These are phyloP conservation scores for Parauchenoglanis ngamensis DNA, from an alignment of 2,797 vertebrate genomes.

Conservation along the genomic window DNA sequence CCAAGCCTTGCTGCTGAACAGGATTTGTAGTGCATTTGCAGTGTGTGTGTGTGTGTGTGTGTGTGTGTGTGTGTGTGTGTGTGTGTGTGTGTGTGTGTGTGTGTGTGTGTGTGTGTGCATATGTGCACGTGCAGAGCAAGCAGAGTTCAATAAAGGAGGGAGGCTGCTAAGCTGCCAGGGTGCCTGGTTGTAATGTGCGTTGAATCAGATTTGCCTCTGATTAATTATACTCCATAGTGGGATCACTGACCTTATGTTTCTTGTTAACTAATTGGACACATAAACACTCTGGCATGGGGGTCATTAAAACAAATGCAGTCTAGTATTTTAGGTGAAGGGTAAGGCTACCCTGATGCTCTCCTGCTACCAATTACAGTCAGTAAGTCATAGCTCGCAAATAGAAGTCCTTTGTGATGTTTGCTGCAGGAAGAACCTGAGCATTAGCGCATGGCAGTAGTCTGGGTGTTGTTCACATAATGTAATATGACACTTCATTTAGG, in stretches of 20 bases:
- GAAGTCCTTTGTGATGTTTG: conserved; percentile 2
- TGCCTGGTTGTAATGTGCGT: conserved; percentile 25
- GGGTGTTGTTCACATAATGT: conserved; percentile 26
- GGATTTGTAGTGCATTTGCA: conserved; percentile 9
- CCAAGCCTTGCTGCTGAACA: conserved; percentile 9
- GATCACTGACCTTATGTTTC: conserved; percentile 18
- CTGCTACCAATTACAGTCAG: conserved; percentile 20
- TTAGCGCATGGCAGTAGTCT: conserved; percentile 5
- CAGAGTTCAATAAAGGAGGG: conserved; percentile 25
- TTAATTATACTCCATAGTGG: conserved; percentile 27
- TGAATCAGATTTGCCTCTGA: conserved; percentile 17
- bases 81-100: conserved; percentile 1
- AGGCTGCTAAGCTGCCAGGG: conserved; percentile 10
- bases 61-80: background rate
- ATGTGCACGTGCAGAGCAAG: conserved; percentile 9
- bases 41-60: background rate
- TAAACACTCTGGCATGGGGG: conserved; percentile 20
- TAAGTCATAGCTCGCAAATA: background rate
- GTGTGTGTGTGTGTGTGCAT: background rate
- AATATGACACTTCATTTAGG: conserved; percentile 27
- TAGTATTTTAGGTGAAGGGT: conserved; percentile 10
- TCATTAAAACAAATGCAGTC: conserved; percentile 31
- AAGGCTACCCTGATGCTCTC: background rate
- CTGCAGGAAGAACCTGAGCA: background rate
- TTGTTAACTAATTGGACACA: conserved; percentile 39